Evolutionary conservation across 2,113 vertebrate species (phyloP).

Genomic region (Muntiacus reevesi): DNA sequence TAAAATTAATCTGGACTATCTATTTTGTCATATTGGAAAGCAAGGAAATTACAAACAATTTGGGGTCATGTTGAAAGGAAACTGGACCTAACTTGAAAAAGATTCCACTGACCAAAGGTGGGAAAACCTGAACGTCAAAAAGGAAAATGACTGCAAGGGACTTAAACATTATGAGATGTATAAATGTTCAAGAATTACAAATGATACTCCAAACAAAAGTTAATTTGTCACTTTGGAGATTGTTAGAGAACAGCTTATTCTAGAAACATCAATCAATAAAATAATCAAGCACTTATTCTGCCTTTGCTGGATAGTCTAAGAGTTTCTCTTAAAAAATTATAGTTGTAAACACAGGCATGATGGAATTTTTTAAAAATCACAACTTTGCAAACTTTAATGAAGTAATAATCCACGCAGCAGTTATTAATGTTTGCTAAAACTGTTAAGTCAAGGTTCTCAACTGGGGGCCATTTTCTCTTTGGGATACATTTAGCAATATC

Average conservation of each 20-base stretch:
- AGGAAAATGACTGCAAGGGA: neutral
- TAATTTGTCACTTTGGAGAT: neutral
- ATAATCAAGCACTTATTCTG: neutral
- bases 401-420: neutral
- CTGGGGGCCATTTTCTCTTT: neutral
- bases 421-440: neutral
- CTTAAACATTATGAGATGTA: neutral
- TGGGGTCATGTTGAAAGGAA: neutral
- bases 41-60: neutral
- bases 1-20: neutral
- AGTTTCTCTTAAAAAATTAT: neutral
- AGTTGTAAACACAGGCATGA: neutral
- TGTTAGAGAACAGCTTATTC: neutral
- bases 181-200: neutral
- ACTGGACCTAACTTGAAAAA: slow-evolving; percentile 7
- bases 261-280: neutral
- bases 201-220: neutral
- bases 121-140: neutral
- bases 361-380: neutral
- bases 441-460: neutral
- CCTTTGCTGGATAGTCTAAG: neutral
- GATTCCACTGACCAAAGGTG: neutral
- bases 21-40: neutral
- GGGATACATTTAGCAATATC: neutral
- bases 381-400: neutral